Base-by-base conservation (phyloP, 1,140 invertebrate genomes). In the Tenebrio molitor region DNA sequence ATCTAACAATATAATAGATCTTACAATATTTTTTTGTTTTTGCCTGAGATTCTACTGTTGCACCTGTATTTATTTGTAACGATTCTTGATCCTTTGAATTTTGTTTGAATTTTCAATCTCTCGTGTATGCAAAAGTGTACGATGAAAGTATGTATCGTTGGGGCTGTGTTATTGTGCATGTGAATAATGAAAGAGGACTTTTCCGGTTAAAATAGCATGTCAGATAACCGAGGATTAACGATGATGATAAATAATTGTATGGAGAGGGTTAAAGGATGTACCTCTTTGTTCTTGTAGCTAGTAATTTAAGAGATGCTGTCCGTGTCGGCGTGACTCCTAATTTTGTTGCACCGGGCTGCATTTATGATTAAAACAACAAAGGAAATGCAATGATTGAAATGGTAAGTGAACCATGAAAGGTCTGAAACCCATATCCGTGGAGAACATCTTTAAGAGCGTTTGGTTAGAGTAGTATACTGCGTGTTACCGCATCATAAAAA, bases 301-400 rank as follows among this genome's bases (percentile, higher is more conserved):
- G 50, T 58, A 58, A 58, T 58, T 58, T 58, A 58, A 58, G 50
- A 58, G 50, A 58, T 58, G n/a, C 15, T 25, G 50, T 58, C 50
- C 50, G 50, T 58, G 50, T 58, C 50, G 50, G 50, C 50, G 50
- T 58, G 50, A 58, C 50, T 58, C 50, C 50, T 58, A 58, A 58
- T 58, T 58, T 58, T 29, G 50, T 29, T 58, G 50, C 50, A 58
- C 50, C 50, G 50, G 50, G 21, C 50, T 58, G 50, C 50, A 58
- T 58, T 58, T 58, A 58, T 58, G 15, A 58, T 58, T 58, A 58
- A 58, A 58, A 58, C 50, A 58, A 58, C 50, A 58, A 58, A 58
- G 50, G 50, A 58, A 58, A 58, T 58, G 50, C 50, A 58, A 58
- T 58, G 50, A 58, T 58, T 58, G 50, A 58, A 58, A 58, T 58